phyloP scores from a whole-genome alignment of 1,140 invertebrate species.

The Bicyclus anynana region DNA sequence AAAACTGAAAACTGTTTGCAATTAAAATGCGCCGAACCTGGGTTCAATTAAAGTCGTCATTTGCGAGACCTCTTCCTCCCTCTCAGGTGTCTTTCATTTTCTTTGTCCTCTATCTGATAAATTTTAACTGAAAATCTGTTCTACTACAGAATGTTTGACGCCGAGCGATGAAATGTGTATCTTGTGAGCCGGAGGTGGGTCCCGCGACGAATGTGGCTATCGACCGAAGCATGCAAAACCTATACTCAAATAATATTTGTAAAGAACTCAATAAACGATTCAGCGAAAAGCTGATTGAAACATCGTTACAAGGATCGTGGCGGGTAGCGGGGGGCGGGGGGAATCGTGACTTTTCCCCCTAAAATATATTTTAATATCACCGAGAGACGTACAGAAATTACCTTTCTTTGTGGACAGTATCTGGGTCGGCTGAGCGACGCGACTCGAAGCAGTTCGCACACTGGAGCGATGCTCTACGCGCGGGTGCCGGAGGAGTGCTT shows the following conservation, averaged over 20 bases:
- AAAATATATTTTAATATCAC: neutral
- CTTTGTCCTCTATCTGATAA: neutral
- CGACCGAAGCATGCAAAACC: neutral
- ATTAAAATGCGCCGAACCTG: slow-evolving; percentile 6
- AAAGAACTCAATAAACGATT: neutral
- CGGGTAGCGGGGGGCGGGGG: neutral
- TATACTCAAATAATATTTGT: neutral
- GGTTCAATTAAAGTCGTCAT: slow-evolving; percentile 7
- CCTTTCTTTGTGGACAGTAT: neutral
- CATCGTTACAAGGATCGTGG: neutral
- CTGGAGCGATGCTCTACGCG: too few relatives aligned
- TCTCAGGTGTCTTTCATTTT: neutral
- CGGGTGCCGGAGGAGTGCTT: too few relatives aligned
- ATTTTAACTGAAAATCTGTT: too few relatives aligned
- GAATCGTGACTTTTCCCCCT: neutral
- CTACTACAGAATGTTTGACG: too few relatives aligned
- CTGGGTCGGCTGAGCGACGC: neutral
- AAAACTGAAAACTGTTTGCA: neutral
- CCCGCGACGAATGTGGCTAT: too few relatives aligned
- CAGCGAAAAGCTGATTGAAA: neutral
- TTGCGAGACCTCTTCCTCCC: neutral
- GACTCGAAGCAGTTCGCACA: too few relatives aligned
- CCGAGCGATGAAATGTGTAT: too few relatives aligned
- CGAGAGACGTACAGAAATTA: neutral
- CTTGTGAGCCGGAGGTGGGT: too few relatives aligned